Evolutionary conservation across 2,888 invertebrate species (phyloP), one percentile per base, ranked within the genome.

Genomic region (Mythimna lalbum): DNA sequence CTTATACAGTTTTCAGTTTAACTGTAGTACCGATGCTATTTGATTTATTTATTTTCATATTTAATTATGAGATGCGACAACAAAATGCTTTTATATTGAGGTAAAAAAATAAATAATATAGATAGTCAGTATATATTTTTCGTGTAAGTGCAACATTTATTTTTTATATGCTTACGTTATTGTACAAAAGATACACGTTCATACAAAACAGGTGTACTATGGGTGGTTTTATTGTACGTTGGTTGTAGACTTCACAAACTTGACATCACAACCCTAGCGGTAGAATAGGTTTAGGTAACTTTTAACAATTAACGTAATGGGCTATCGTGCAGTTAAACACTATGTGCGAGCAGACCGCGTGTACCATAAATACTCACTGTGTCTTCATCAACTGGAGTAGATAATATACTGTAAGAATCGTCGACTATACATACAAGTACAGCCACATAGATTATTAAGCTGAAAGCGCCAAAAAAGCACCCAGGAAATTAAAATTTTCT

Each of bases 11-110:
- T 52, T 71, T 70, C 27, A 53, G 19, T 53, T 2, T 27, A 47
- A 47, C 27, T 6, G 36, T 33, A 5, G 17, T 12, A 43, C 43
- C 33, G 19, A 43, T 43, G 10, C 10, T 33, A 47, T 62, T 53
- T 53, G 2, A 63, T 12, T 70, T 14, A 47, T 47, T 74, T n/a
- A 23, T 55, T 36, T 72, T 43, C n/a, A 73, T 21, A 14, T 19
- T 4, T 19, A 17, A 43, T 43, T 17, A 43, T 43, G 7, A 19
- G 39, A 19, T 23, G 23, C 39, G 39, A 23, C 10, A 21, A 10
- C 4, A 23, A 59, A 21, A 39, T 0, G 21, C 5, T 36, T 36
- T 3, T 14, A 12, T 43, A 14, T 6, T 21, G 12, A 27, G 17
- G 17, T 50, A 19, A 17, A 10, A 31, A 19, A 43, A 39, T 27